These are phyloP conservation scores for Microtus oregoni DNA, from an alignment of 2,113 vertebrate species.

Conservation along the genomic window DNA sequence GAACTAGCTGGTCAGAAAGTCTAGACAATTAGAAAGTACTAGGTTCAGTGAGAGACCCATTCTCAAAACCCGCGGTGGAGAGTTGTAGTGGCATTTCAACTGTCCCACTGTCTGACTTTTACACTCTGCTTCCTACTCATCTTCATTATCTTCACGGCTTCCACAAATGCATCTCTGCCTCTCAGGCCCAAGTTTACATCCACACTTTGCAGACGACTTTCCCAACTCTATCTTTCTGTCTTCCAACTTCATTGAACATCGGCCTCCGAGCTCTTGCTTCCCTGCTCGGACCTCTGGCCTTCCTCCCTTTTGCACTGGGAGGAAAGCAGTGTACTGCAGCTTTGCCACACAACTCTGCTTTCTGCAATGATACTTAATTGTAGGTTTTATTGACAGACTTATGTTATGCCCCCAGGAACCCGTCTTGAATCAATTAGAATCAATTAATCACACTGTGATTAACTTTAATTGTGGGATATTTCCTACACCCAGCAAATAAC, in stretches of 20 bases:
- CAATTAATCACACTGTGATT: slow-evolving; percentile 71
- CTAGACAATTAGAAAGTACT: neutral
- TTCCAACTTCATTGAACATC: neutral
- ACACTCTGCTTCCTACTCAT: neutral
- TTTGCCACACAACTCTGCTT: slow-evolving; percentile 5
- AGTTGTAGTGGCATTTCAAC: too few species aligned
- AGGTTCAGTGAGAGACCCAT: too few species aligned
- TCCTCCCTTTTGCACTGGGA: neutral
- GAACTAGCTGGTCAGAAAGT: too few species aligned
- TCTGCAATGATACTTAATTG: slow-evolving; percentile 69
- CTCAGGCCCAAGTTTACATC: too few species aligned
- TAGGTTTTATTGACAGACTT: slow-evolving; percentile 77
- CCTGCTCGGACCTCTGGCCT: neutral
- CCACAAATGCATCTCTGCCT: neutral
- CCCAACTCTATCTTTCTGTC: neutral
- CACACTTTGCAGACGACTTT: neutral
- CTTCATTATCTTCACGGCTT: neutral
- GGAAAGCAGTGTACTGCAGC: neutral
- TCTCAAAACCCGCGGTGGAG: neutral
- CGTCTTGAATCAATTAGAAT: slow-evolving; percentile 79
- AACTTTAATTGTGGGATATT: neutral
- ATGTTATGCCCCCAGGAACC: slow-evolving; percentile 70
- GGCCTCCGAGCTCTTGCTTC: neutral
- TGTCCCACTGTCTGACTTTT: neutral
- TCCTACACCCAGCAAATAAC: too few species aligned